Conservation (phyloP, 2,888 invertebrate genomes). For the Andrena fulva region DNA sequence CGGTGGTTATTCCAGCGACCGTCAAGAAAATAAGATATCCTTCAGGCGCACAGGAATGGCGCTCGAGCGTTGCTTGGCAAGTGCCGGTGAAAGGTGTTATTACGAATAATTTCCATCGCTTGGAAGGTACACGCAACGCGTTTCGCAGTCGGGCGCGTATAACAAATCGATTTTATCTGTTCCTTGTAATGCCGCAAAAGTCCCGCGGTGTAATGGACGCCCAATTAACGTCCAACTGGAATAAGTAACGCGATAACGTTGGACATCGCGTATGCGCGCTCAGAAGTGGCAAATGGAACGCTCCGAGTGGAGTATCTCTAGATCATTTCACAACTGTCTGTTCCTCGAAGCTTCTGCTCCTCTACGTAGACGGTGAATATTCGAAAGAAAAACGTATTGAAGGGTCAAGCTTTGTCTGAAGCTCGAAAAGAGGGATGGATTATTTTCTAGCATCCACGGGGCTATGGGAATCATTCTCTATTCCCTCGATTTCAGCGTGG, state of each 20-base stretch:
- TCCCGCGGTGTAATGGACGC: not conserved
- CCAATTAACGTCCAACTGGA: slow-evolving; percentile 13
- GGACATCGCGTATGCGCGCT: not conserved
- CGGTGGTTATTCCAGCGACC: slow-evolving; percentile 43
- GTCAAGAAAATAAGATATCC: slow-evolving; percentile 59
- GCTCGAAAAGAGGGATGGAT: no score
- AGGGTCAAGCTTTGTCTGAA: no score
- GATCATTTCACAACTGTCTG: not conserved
- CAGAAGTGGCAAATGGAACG: not conserved
- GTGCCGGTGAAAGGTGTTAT: slow-evolving; percentile 61
- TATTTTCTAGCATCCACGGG: no score
- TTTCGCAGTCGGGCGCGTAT: slow-evolving; percentile 46
- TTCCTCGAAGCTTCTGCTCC: no score
- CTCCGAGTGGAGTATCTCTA: not conserved
- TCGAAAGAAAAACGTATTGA: no score
- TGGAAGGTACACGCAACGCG: slow-evolving; percentile 52
- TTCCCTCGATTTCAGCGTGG: not conserved
- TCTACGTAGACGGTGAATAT: no score
- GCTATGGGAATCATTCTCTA: not conserved
- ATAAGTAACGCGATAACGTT: not conserved
- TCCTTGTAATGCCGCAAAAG: slow-evolving; percentile 3
- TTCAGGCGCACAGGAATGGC: slow-evolving; percentile 35
- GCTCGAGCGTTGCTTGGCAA: slow-evolving; percentile 21
- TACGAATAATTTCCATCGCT: slow-evolving; percentile 58
- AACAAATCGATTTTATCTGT: slow-evolving; percentile 52